Evolutionary conservation across 2,113 vertebrate species (phyloP).

Genomic region (Turnix velox): DNA sequence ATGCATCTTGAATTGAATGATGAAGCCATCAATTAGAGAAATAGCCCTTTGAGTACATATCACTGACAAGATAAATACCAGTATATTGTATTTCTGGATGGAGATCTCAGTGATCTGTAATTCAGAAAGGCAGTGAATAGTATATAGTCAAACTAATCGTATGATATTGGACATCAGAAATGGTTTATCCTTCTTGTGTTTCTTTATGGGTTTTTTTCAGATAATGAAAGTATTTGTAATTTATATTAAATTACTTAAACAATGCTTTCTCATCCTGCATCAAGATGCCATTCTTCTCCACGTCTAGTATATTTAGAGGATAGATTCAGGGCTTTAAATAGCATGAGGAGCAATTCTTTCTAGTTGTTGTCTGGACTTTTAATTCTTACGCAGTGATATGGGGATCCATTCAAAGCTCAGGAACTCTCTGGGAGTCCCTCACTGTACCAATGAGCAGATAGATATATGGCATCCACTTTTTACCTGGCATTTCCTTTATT

Average conservation of each 20-base stretch:
- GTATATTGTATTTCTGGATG: not conserved
- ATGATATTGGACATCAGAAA: not conserved
- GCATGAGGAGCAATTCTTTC: not conserved
- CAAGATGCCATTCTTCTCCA: not conserved
- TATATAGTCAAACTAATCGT: not conserved
- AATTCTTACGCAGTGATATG: not conserved
- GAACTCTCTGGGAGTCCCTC: not conserved
- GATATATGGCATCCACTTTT: not conserved
- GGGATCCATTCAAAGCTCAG: not conserved
- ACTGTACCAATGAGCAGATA: not conserved
- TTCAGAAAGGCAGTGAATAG: slow-evolving; percentile 22
- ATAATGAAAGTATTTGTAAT: not conserved
- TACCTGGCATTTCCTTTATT: not conserved
- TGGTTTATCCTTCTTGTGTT: not conserved
- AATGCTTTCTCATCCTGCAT: not conserved
- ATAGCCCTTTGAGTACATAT: not conserved
- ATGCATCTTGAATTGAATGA: slow-evolving; percentile 23
- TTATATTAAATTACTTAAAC: not conserved
- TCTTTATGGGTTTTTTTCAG: not conserved
- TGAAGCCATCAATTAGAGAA: slow-evolving; percentile 43
- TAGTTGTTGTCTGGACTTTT: not conserved
- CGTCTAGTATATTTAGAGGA: not conserved
- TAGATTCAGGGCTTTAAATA: not conserved
- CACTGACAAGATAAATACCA: slow-evolving; percentile 6
- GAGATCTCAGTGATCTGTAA: slow-evolving; percentile 18